phyloP scores from a whole-genome alignment of 53 echinoderm and acorn worm species.

The Arbacia lixula region DNA sequence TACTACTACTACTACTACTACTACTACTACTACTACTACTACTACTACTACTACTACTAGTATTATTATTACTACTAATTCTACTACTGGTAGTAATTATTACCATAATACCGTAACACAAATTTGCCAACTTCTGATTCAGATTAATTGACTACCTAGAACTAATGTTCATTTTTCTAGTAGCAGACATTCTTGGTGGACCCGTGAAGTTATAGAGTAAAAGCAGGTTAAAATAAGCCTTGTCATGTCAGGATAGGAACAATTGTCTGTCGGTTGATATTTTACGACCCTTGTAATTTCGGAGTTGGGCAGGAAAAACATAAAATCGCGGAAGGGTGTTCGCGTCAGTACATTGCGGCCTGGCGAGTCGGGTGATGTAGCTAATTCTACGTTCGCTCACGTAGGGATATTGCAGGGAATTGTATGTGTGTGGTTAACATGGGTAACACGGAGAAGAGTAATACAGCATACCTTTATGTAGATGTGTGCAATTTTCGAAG shows the following conservation, averaged over 20 bases:
- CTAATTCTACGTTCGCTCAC: conserved; percentile 1
- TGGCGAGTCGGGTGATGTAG: not conserved
- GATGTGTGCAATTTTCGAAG: too few species aligned
- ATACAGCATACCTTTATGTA: too few species aligned
- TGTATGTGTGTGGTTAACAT: too few species aligned
- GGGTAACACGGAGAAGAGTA: too few species aligned
- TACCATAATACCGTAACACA: not conserved
- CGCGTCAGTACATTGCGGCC: too few species aligned
- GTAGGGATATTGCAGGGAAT: too few species aligned
- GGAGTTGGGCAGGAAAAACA: conserved; percentile 40
- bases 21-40: not conserved
- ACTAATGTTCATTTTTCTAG: too few species aligned
- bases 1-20: not conserved
- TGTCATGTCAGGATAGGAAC: conserved; percentile 23
- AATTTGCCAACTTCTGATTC: too few species aligned
- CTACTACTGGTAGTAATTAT: not conserved
- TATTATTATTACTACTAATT: not conserved
- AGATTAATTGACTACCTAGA: too few species aligned
- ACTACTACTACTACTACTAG: not conserved
- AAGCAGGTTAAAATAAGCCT: not conserved
- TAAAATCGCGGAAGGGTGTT: conserved; percentile 18
- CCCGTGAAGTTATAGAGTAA: too few species aligned
- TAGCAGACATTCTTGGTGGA: too few species aligned
- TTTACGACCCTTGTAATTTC: conserved; percentile 28
- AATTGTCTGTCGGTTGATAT: conserved; percentile 33